These are phyloP conservation scores for Hypotaenidia philippensis DNA, from an alignment of 2,797 vertebrate genomes.

Conservation along the genomic window DNA sequence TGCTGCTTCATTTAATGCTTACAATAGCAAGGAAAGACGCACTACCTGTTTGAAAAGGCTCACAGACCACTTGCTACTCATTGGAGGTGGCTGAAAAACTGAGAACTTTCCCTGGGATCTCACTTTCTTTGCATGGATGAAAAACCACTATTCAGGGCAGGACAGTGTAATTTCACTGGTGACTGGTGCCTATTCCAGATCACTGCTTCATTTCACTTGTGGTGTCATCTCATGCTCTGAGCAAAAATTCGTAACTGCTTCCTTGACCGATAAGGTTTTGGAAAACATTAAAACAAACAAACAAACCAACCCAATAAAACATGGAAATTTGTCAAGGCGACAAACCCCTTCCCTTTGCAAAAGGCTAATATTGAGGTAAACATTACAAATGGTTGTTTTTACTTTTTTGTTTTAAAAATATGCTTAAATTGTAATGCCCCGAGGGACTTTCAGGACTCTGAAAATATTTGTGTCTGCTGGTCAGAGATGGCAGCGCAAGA, in stretches of 20 bases:
- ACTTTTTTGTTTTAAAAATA: background rate
- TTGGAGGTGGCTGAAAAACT: slow-evolving; percentile 69
- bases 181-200: slow-evolving; percentile 75
- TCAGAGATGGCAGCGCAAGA: background rate
- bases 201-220: slow-evolving; percentile 51
- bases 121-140: slow-evolving; percentile 71
- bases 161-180: slow-evolving; percentile 83
- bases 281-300: background rate
- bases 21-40: background rate
- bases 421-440: background rate
- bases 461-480: background rate
- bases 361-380: background rate
- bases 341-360: background rate
- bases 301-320: background rate
- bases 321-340: background rate
- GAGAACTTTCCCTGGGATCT: slow-evolving; percentile 67
- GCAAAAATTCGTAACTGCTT: slow-evolving; percentile 14
- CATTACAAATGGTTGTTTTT: background rate
- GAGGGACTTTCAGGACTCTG: background rate
- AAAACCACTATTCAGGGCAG: slow-evolving; percentile 72
- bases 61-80: background rate
- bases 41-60: background rate
- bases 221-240: background rate
- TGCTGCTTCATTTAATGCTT: background rate
- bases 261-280: background rate